phyloP scores from a whole-genome alignment of 2,113 vertebrate species.

The Alligator mississippiensis region DNA sequence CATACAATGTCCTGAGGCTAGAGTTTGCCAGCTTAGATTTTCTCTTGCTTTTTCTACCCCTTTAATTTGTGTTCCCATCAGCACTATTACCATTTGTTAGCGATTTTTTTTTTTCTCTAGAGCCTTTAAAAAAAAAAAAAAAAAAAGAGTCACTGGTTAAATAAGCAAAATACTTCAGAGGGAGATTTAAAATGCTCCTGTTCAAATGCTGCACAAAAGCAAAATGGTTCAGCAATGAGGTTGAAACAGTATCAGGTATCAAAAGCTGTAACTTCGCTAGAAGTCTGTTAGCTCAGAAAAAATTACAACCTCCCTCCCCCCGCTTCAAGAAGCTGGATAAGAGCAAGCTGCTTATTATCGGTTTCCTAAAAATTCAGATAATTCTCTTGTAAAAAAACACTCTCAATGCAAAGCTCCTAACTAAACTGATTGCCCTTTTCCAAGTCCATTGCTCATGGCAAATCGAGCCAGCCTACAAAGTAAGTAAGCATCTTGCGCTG shows the following conservation, averaged over 20 bases:
- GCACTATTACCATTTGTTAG: constrained; percentile 38
- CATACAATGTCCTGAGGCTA: constrained; percentile 65
- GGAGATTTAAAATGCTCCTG: constrained; percentile 18
- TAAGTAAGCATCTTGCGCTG: too few species aligned
- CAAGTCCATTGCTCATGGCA: background rate
- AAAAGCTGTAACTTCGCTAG: constrained; percentile 25
- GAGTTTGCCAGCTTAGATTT: constrained; percentile 66
- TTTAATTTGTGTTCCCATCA: constrained; percentile 61
- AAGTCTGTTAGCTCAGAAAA: constrained; percentile 22
- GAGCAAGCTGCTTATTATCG: background rate
- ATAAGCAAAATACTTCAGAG: constrained; percentile 46
- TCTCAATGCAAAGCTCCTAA: background rate
- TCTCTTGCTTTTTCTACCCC: constrained; percentile 24
- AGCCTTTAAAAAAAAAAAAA: background rate
- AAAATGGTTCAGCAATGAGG: background rate
- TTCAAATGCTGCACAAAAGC: background rate
- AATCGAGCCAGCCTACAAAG: background rate
- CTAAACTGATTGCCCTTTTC: background rate
- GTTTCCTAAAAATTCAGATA: background rate
- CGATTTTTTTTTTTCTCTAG: constrained; percentile 48
- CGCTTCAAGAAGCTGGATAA: background rate
- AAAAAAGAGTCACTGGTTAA: constrained; percentile 15
- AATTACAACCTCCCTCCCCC: background rate
- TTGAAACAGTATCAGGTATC: background rate
- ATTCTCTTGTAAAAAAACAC: background rate